Evolutionary conservation across 2,797 vertebrate species (phyloP), one percentile per base, ranked within the genome.

Genomic region (Cossypha caffra): DNA sequence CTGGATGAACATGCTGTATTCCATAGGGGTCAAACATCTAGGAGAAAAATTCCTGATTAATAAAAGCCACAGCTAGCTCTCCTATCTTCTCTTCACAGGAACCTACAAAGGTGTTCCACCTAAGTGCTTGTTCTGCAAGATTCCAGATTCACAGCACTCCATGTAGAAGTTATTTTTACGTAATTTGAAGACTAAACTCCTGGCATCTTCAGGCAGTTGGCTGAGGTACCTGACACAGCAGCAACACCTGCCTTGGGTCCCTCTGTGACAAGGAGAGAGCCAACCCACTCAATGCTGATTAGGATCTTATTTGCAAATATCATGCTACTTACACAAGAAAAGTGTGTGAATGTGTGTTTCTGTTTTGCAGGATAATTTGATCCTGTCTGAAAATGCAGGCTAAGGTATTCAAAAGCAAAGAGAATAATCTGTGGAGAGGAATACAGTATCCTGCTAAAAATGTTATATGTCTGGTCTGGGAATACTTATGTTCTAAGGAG

Each of bases 301-400:
- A 55, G 37, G n/a, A 86, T 42, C 48, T 47, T 37, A 7, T 91
- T 75, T 91, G 64, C 35, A 85, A 77, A 72, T 72, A 55, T 24
- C 26, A 52, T 59, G 20, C 51, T 50, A 57, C 74, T 58, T 55
- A 37, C 48, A 74, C 21, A 15, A 50, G 51, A 24, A 23, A 91
- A 69, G 61, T 8, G 6, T 38, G 10, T 19, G 6, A n/a, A n/a
- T 24, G 11, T 40, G 6, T 76, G 20, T 73, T 85, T 82, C 59
- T 59, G 25, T 75, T 95, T 90, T 63, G 62, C 28, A 59, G 58
- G 62, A 86, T 54, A 74, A 57, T 57, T 42, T 68, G 51, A 72
- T 50, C 57, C 75, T 74, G 73, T 83, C 90, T 93, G 93, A 88
- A 96, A 96, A 96, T 71, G 55, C 62, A 88, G 75, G 18, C 86